phyloP scores from a whole-genome alignment of 2,888 invertebrate species.

The Gibbula magus region DNA sequence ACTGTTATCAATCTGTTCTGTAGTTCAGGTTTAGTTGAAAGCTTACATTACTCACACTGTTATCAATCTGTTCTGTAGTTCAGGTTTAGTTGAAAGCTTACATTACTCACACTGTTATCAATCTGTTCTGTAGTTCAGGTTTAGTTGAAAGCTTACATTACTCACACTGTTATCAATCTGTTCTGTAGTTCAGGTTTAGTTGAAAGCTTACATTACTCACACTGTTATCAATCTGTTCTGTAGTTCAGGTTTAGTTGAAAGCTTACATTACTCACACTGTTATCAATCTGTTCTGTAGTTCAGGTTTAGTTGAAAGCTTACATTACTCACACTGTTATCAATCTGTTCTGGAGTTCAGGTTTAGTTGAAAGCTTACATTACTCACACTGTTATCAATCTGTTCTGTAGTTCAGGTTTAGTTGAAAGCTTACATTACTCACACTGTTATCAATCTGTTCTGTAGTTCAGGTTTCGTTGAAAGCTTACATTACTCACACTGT shows the following conservation, averaged over 20 bases:
- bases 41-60: too few species aligned
- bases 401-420: constrained; percentile 93
- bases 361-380: too few species aligned
- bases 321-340: constrained; percentile 95
- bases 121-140: constrained; percentile 90
- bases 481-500: too few species aligned
- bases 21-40: constrained; percentile 93
- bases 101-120: constrained; percentile 95
- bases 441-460: constrained; percentile 93
- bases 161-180: constrained; percentile 93
- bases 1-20: constrained; percentile 93
- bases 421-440: too few species aligned
- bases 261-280: too few species aligned
- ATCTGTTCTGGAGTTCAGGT: constrained; percentile 90
- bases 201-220: too few species aligned
- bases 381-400: constrained; percentile 93
- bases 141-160: too few species aligned
- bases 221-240: constrained; percentile 93
- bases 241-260: constrained; percentile 93
- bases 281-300: constrained; percentile 90
- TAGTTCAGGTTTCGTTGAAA: constrained; percentile 93
- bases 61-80: constrained; percentile 90
- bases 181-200: constrained; percentile 93
- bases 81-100: constrained; percentile 94
- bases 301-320: constrained; percentile 94